Evolutionary conservation across 1,140 invertebrate species (phyloP).

Genomic region (Homalodisca vitripennis): DNA sequence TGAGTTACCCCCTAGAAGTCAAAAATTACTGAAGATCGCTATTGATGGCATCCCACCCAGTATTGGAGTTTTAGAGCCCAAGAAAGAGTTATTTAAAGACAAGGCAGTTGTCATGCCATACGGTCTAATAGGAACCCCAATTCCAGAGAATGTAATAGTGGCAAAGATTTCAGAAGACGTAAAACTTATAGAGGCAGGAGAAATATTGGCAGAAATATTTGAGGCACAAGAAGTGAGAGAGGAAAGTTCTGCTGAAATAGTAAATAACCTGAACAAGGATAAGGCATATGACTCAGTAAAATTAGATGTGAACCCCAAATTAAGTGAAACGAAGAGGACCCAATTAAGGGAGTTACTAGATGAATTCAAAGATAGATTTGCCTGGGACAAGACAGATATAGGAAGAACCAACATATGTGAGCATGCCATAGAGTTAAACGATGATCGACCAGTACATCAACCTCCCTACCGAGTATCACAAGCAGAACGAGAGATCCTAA

Average conservation of each 20-base stretch:
- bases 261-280: background rate
- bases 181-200: background rate
- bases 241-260: background rate
- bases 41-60: background rate
- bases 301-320: too few relatives aligned
- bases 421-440: background rate
- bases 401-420: too few relatives aligned
- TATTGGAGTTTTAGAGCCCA: background rate
- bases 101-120: background rate
- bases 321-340: too few relatives aligned
- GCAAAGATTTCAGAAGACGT: background rate
- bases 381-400: too few relatives aligned
- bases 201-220: constrained; percentile 2
- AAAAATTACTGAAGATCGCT: background rate
- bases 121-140: background rate
- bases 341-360: too few relatives aligned
- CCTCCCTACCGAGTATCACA: constrained; percentile 9
- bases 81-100: constrained; percentile 1
- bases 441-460: background rate
- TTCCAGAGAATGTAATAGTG: background rate
- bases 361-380: too few relatives aligned
- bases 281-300: too few relatives aligned
- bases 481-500: constrained; percentile 4
- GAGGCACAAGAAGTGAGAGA: background rate
- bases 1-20: constrained; percentile 9